Evolutionary conservation across 2,113 vertebrate species (phyloP), one percentile per base, ranked within the genome.

Genomic region (Laticauda laticaudata): DNA sequence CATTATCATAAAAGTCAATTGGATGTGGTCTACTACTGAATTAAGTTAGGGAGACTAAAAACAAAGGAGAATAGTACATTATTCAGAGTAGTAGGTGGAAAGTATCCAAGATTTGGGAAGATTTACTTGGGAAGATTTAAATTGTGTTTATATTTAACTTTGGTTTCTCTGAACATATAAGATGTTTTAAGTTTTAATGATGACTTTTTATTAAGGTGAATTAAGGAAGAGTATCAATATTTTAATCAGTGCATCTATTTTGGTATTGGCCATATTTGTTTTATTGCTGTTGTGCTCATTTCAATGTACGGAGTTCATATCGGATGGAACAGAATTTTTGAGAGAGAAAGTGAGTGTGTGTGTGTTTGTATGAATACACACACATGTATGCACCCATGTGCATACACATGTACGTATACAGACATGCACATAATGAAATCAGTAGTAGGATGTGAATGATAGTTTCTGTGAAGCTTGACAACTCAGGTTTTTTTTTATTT

Each of bases 11-110:
- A 53, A 93, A 34, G 94, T 45, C 91, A 87, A 45, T 92, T 90
- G 75, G 86, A 91, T 92, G 87, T 15, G 24, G 89, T 92, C 91
- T 93, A 51, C 48, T 87, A 45, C n/a, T 92, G 90, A 92, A 92
- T 92, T 92, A 87, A 12, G 23, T 91, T 93, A 93, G 81, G 57
- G 81, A 64, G 89, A 81, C 61, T 93, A 87, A 87, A 93, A 93
- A 93, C 81, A 93, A 90, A 93, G 56, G 64, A 93, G 75, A 85
- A 87, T 93, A 93, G 86, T 90, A 45, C n/a, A 90, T 93, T 90
- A 87, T 93, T 90, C 89, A 93, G 86, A 93, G 56, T 87, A 90
- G 43, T 93, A 61, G 43, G 55, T 90, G 88, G 91, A 57, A 90
- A 90, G 34, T 92, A 54, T 89, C 23, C 69, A 92, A 75, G 69